Percentiles rank a stretch among this genome's conserved stretches.
These are phyloP conservation scores for Liasis olivaceus DNA, from an alignment of 2,797 vertebrate genomes.

Conservation along the genomic window DNA sequence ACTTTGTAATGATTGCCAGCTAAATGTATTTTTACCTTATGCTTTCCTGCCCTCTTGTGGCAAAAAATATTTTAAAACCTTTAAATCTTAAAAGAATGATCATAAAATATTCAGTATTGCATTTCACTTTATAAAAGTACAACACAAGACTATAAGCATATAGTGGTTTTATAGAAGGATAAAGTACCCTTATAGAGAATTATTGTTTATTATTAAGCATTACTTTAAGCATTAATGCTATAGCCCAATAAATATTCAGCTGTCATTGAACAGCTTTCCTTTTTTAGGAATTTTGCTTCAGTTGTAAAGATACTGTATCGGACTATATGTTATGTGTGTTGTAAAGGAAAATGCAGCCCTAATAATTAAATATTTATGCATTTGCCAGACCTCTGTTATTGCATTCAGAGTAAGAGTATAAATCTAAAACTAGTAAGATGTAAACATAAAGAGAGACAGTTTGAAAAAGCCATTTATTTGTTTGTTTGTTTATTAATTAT, in stretches of 20 bases:
- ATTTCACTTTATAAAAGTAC: background rate
- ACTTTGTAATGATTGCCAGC: background rate
- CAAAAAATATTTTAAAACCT: background rate
- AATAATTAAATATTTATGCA: background rate
- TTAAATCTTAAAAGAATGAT: background rate
- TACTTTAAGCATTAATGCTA: background rate
- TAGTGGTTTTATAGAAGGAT: background rate
- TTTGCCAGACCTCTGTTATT: background rate
- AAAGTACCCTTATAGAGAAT: background rate
- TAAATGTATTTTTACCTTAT: background rate
- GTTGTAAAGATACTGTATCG: background rate
- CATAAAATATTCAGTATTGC: background rate
- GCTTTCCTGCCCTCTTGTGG: slow-evolving; percentile 63
- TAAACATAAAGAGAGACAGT: background rate
- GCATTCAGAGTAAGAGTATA: background rate
- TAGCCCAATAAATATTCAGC: background rate
- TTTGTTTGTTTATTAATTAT: too few species aligned
- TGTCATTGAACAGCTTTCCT: background rate
- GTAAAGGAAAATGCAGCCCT: background rate
- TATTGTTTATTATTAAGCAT: background rate
- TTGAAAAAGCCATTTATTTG: background rate
- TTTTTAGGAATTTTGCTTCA: background rate
- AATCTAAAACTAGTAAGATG: background rate
- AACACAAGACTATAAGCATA: background rate
- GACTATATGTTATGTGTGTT: background rate